phyloP scores from a whole-genome alignment of 2,797 vertebrate species.

The Lepus townsendii region DNA sequence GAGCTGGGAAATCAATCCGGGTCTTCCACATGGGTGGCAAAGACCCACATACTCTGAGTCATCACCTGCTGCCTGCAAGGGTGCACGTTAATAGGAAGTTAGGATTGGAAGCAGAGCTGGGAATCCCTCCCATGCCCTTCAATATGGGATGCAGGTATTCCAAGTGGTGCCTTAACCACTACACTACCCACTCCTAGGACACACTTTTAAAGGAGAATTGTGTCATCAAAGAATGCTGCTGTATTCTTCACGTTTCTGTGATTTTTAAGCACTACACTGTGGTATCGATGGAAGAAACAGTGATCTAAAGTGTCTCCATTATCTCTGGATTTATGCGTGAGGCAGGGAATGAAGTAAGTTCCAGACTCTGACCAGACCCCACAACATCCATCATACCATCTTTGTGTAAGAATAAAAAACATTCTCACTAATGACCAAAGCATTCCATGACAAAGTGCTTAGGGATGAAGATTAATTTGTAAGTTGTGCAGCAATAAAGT shows the following conservation, averaged over 20 bases:
- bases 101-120: no score
- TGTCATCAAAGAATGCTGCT: background rate
- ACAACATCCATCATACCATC: slow-evolving; percentile 53
- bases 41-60: no score
- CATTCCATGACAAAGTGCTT: slow-evolving; percentile 52
- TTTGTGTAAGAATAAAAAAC: slow-evolving; percentile 61
- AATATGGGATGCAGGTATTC: no score
- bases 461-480: slow-evolving; percentile 60
- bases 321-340: slow-evolving; percentile 32
- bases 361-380: slow-evolving; percentile 40
- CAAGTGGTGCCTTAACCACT: no score
- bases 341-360: slow-evolving; percentile 28
- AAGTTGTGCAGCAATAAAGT: slow-evolving; percentile 68
- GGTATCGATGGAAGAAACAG: background rate
- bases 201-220: slow-evolving; percentile 44
- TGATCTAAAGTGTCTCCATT: slow-evolving; percentile 31
- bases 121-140: no score
- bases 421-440: slow-evolving; percentile 56
- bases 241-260: background rate
- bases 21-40: no score
- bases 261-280: background rate
- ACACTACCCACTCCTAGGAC: background rate
- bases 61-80: no score
- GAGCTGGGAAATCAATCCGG: no score
- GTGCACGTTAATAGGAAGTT: no score